phyloP scores from a whole-genome alignment of 2,888 invertebrate species.

The Agrilus cyanescens region DNA sequence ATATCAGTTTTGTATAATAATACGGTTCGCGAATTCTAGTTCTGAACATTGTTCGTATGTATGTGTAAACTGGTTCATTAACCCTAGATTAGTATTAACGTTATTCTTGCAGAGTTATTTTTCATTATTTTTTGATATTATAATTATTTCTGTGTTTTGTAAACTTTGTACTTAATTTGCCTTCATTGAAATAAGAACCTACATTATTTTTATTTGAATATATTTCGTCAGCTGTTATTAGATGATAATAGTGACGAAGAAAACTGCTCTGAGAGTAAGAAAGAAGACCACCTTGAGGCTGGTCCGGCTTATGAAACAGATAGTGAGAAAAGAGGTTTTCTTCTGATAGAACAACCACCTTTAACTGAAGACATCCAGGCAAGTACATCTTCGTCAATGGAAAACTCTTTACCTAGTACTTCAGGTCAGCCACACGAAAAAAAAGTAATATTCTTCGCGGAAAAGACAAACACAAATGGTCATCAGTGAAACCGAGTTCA shows the following conservation, averaged over 20 bases:
- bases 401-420: not conserved
- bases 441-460: slow-evolving; percentile 1
- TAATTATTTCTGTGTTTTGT: too few species aligned
- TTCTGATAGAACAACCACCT: not conserved
- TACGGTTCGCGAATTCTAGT: too few species aligned
- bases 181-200: too few species aligned
- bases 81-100: too few species aligned
- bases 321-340: not conserved
- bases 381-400: not conserved
- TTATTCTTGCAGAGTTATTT: too few species aligned
- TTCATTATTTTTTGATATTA: too few species aligned
- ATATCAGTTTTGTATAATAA: too few species aligned
- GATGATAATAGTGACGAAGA: slow-evolving; percentile 3
- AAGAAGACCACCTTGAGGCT: slow-evolving; percentile 6
- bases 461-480: slow-evolving; percentile 2
- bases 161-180: too few species aligned
- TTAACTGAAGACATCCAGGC: not conserved
- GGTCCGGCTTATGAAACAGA: slow-evolving; percentile 1
- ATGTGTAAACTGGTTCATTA: too few species aligned
- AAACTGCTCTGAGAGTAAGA: slow-evolving; percentile 7
- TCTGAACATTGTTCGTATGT: too few species aligned
- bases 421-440: not conserved
- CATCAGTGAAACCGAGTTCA: not conserved
- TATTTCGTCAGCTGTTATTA: not conserved
- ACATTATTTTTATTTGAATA: not conserved